Conservation (phyloP, 2,888 invertebrate genomes). For the Lithosia quadra region DNA sequence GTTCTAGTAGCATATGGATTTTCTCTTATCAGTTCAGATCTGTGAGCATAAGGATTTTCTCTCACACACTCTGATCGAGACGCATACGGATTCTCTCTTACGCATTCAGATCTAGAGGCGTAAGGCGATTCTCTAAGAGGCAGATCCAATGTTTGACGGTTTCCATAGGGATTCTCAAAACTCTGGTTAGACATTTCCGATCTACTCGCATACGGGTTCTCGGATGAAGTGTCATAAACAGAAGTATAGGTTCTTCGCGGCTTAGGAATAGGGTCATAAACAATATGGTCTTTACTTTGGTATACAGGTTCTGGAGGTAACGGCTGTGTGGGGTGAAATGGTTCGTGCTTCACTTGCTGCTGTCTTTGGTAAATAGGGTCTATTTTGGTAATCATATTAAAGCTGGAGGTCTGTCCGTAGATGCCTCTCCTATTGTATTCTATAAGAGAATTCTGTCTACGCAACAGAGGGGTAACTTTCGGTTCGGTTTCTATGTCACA, state of each 20-base stretch:
- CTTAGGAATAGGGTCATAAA: conserved; percentile 84
- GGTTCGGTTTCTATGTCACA: conserved; percentile 86
- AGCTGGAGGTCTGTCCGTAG: conserved; percentile 80
- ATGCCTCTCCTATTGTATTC: conserved; percentile 83
- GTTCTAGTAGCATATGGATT: conserved; percentile 50
- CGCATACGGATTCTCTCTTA: conserved; percentile 60
- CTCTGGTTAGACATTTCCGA: conserved; percentile 80
- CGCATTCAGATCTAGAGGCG: conserved; percentile 64
- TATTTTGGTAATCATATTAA: conserved; percentile 87
- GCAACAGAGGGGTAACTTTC: conserved; percentile 84
- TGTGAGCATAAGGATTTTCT: conserved; percentile 48
- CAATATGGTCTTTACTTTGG: conserved; percentile 84
- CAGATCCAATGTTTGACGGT: conserved; percentile 76
- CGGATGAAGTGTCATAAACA: conserved; percentile 79
- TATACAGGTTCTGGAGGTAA: conserved; percentile 85
- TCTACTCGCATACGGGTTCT: conserved; percentile 77
- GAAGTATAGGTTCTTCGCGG: conserved; percentile 83
- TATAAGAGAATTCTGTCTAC: conserved; percentile 85
- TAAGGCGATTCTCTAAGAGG: conserved; percentile 76
- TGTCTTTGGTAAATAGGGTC: conserved; percentile 86
- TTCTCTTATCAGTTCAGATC: conserved; percentile 42
- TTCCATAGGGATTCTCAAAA: conserved; percentile 80
- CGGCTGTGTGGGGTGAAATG: conserved; percentile 82
- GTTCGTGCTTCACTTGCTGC: conserved; percentile 82
- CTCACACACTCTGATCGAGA: conserved; percentile 62